phyloP scores from a whole-genome alignment of 2,113 vertebrate species.

The Corythornis cristatus region DNA sequence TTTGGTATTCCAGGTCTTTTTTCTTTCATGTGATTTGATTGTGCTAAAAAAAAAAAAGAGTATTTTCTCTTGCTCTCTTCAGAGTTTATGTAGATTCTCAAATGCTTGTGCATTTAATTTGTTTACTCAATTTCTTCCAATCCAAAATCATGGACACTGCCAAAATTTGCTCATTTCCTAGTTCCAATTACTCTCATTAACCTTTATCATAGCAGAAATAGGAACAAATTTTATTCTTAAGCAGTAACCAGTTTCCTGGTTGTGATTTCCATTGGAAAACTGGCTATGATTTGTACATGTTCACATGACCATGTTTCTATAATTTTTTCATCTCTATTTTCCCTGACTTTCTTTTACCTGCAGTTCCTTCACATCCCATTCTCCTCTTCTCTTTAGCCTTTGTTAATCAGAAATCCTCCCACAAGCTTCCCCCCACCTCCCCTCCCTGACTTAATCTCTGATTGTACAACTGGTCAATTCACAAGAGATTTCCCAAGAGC shows the following conservation, averaged over 20 bases:
- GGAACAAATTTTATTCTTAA: not conserved
- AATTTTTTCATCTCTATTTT: not conserved
- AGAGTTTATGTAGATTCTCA: not conserved
- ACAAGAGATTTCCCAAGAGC: not conserved
- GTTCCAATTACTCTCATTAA: not conserved
- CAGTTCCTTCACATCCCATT: not conserved
- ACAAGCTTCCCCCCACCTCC: accelerated
- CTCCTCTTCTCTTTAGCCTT: not conserved
- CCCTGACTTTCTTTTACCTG: not conserved
- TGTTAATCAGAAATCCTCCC: not conserved
- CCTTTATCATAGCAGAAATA: not conserved
- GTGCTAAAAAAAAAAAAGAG: not conserved
- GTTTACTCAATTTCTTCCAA: not conserved
- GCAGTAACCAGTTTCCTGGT: not conserved
- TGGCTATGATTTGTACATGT: not conserved
- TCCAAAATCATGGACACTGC: not conserved
- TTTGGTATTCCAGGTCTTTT: not conserved
- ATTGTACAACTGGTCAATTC: not conserved
- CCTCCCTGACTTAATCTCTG: not conserved
- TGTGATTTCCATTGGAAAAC: not conserved
- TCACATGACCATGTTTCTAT: not conserved
- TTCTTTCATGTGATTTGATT: not conserved
- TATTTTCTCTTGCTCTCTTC: not conserved
- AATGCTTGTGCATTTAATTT: not conserved
- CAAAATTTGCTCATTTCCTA: not conserved